A percentile compares a stretch with the other conserved stretches of the same genome.
phyloP scores from a whole-genome alignment of 2,797 vertebrate species.

The Parambassis ranga region DNA sequence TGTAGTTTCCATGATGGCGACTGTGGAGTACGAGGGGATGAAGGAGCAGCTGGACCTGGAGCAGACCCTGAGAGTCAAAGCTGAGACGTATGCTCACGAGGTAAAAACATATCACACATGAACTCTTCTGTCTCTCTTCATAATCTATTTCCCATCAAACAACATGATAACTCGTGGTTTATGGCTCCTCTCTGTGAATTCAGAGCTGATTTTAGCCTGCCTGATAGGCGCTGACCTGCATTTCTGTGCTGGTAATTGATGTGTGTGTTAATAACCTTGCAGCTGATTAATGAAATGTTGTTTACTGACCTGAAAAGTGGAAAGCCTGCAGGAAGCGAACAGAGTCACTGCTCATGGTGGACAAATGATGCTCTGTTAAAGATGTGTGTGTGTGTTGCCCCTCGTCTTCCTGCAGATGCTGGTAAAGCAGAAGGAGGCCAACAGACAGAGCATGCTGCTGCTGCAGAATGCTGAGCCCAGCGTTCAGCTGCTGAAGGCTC shows the following conservation, averaged over 20 bases:
- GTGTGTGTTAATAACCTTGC: constrained; percentile 12
- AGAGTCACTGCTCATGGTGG: not conserved
- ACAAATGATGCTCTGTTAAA: not conserved
- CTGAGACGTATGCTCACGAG: constrained; percentile 83
- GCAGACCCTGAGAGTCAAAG: constrained; percentile 78
- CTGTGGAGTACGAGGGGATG: constrained; percentile 81
- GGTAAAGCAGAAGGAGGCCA: constrained; percentile 85
- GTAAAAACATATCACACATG: constrained; percentile 40
- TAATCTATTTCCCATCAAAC: too few species aligned
- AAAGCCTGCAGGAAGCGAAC: constrained; percentile 32
- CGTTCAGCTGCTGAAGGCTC: constrained; percentile 80
- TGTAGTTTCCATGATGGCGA: constrained; percentile 82
- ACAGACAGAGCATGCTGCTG: constrained; percentile 83
- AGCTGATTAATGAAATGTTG: constrained; percentile 29
- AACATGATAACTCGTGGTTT: too few species aligned
- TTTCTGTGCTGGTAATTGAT: constrained; percentile 12
- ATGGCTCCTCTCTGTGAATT: not conserved
- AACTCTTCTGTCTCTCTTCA: too few species aligned
- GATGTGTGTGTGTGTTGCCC: not conserved
- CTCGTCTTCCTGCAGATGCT: constrained; percentile 73
- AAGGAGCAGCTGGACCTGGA: constrained; percentile 83
- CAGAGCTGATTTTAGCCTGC: not conserved
- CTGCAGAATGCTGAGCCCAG: constrained; percentile 81
- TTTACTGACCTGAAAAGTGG: constrained; percentile 50
- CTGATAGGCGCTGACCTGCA: constrained; percentile 4